A percentile compares a stretch with the other conserved stretches of the same genome.
Evolutionary conservation across 2,797 vertebrate species (phyloP).

Genomic region (Netta rufina): DNA sequence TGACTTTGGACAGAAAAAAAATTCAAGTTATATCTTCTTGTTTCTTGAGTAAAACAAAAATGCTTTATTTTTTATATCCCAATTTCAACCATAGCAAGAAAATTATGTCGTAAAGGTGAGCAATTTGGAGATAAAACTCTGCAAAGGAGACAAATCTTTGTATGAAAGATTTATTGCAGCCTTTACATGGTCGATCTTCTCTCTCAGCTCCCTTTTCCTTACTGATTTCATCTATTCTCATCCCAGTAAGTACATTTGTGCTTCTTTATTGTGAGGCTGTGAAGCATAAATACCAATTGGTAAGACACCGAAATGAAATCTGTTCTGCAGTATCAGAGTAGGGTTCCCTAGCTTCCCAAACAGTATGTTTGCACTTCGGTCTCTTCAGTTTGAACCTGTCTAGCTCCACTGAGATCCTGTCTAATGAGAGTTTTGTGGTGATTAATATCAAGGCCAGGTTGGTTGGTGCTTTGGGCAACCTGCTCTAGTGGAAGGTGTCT

Average conservation of each 20-base stretch:
- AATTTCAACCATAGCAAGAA: background rate
- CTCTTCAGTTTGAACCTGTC: background rate
- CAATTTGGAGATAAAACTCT: background rate
- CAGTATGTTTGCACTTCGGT: conserved; percentile 8
- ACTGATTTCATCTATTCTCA: background rate
- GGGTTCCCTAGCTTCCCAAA: background rate
- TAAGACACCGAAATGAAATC: conserved; percentile 37
- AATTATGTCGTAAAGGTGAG: background rate
- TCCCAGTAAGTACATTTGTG: background rate
- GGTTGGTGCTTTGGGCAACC: too few species aligned
- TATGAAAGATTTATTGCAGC: background rate
- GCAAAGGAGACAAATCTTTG: background rate
- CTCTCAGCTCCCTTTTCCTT: background rate
- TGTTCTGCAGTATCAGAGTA: background rate
- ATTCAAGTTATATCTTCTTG: background rate
- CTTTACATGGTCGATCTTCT: background rate
- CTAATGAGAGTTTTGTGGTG: background rate
- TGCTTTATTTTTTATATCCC: background rate
- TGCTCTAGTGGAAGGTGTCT: too few species aligned
- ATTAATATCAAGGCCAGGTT: background rate
- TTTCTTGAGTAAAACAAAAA: background rate
- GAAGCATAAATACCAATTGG: background rate
- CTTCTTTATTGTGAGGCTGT: background rate
- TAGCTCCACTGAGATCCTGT: background rate
- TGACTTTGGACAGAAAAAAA: background rate